These are phyloP conservation scores for Nothocercus julius DNA, from an alignment of 2,113 vertebrate genomes.

Conservation along the genomic window DNA sequence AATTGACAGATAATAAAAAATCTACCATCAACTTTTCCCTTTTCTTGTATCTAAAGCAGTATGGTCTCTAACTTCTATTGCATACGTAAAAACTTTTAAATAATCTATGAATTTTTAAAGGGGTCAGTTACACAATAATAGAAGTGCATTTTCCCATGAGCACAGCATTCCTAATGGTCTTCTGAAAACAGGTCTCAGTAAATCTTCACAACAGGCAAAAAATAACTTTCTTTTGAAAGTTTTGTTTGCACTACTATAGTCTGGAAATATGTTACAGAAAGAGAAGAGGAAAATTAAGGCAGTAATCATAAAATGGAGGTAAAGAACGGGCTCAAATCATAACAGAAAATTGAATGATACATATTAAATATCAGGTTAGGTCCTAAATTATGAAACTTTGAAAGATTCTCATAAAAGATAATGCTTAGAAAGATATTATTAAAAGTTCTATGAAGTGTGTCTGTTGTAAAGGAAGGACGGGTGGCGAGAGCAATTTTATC, in stretches of 20 bases:
- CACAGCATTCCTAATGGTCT: not conserved
- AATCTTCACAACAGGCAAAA: not conserved
- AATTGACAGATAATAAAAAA: not conserved
- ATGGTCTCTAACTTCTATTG: constrained; percentile 7
- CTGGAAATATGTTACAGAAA: not conserved
- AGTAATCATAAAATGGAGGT: not conserved
- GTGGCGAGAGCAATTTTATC: not conserved
- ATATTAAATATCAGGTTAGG: not conserved
- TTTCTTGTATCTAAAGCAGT: not conserved
- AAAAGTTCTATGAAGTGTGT: not conserved
- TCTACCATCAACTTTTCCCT: not conserved
- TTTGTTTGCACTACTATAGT: not conserved
- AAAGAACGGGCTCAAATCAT: not conserved
- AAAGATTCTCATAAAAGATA: not conserved
- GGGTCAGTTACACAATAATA: constrained; percentile 8
- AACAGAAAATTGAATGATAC: not conserved
- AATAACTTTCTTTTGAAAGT: not conserved
- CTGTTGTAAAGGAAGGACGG: not conserved
- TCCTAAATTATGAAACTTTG: not conserved
- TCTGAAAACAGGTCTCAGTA: not conserved
- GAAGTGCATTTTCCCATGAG: constrained; percentile 9
- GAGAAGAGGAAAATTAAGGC: not conserved
- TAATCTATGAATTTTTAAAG: constrained; percentile 53
- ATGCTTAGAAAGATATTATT: not conserved
- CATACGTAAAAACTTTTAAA: constrained; percentile 33